Percentiles rank a stretch among this genome's conserved stretches.
phyloP scores from a whole-genome alignment of 2,797 vertebrate genomes.

The Pachyuromys duprasi region DNA sequence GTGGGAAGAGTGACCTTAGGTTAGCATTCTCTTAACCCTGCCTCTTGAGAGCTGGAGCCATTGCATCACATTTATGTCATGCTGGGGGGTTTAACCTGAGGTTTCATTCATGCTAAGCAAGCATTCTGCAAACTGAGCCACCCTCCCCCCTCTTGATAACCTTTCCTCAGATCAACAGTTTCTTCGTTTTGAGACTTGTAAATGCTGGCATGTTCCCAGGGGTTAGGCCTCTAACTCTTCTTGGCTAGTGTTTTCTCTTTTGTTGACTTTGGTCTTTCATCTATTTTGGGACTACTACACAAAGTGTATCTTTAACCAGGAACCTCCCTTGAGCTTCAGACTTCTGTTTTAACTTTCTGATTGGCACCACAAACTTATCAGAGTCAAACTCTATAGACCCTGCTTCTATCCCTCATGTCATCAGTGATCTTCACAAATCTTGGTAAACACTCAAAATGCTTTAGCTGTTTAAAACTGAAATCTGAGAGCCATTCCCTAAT shows the following conservation, averaged over 20 bases:
- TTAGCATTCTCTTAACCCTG: background rate
- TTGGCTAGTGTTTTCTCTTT: background rate
- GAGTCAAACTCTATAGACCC: conserved; percentile 15
- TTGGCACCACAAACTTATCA: background rate
- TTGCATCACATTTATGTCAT: background rate
- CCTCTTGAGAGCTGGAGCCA: background rate
- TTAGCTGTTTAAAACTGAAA: conserved; percentile 27
- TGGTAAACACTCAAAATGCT: conserved; percentile 15
- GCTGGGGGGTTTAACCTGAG: background rate
- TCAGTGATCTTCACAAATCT: background rate
- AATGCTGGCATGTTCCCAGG: background rate
- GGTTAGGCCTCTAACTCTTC: background rate
- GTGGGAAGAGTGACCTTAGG: background rate
- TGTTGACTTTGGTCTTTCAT: background rate
- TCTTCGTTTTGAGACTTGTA: background rate
- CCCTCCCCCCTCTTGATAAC: background rate
- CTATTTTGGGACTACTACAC: background rate
- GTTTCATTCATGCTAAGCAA: background rate
- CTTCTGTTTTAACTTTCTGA: conserved; percentile 30
- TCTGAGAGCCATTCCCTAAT: conserved; percentile 4
- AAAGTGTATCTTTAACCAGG: background rate
- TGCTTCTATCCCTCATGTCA: background rate
- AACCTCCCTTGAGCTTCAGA: background rate
- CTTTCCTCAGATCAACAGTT: background rate
- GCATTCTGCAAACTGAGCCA: background rate